Evolutionary conservation across 2,113 vertebrate species (phyloP).

Genomic region (Caranx ignobilis): DNA sequence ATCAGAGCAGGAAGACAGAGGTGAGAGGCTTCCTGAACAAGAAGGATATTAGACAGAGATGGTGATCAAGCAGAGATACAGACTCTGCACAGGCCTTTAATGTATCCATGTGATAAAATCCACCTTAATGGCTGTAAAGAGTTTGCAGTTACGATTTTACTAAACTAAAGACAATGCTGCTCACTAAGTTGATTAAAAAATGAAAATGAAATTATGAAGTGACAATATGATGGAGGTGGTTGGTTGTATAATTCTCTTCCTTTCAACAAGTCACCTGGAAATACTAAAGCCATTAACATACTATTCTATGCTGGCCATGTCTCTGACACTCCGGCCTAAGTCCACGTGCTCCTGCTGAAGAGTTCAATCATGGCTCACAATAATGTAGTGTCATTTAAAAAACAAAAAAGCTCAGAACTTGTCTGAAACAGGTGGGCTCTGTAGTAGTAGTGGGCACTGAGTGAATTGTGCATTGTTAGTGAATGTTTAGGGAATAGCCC

Average conservation of each 20-base stretch:
- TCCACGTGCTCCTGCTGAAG: neutral
- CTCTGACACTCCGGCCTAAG: neutral
- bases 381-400: neutral
- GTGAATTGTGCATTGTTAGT: neutral
- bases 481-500: neutral
- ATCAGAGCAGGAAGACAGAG: conserved; percentile 5
- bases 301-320: neutral
- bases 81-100: neutral
- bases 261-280: conserved; percentile 33
- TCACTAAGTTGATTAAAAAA: neutral
- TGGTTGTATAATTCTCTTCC: neutral
- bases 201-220: neutral
- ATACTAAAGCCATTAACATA: conserved; percentile 1
- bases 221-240: neutral
- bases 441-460: neutral
- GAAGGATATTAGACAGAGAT: conserved; percentile 15
- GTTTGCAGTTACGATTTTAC: conserved; percentile 9
- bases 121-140: neutral
- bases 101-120: neutral
- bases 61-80: conserved; percentile 1
- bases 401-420: neutral
- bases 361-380: neutral
- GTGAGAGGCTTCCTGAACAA: conserved; percentile 31
- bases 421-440: neutral
- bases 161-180: conserved; percentile 2